These are phyloP conservation scores for Agrochola macilenta DNA, from an alignment of 2,888 invertebrate genomes.

Conservation along the genomic window DNA sequence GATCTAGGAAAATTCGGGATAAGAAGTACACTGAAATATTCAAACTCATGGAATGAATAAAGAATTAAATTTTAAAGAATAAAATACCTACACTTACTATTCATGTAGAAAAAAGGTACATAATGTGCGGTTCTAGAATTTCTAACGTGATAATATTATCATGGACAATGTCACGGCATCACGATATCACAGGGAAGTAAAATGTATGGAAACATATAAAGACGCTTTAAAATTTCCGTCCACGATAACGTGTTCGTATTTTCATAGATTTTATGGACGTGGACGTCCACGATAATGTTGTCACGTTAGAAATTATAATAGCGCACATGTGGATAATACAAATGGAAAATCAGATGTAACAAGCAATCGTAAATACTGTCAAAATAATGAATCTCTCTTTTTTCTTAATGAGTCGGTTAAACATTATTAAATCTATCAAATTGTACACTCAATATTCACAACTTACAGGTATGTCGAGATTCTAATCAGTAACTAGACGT, in stretches of 20 bases:
- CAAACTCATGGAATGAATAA: neutral
- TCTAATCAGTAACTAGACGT: slow-evolving; percentile 59
- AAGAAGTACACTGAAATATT: slow-evolving; percentile 14
- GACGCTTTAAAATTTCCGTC: neutral
- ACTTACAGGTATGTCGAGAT: slow-evolving; percentile 45
- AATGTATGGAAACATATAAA: neutral
- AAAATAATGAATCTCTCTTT: slow-evolving; percentile 36
- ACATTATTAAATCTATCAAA: slow-evolving; percentile 40
- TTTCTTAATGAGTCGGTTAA: slow-evolving; percentile 20
- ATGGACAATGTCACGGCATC: neutral
- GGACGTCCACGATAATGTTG: neutral
- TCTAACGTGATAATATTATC: no score
- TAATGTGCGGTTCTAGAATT: no score
- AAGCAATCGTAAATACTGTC: slow-evolving; percentile 5
- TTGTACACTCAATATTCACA: slow-evolving; percentile 56
- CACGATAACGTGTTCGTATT: neutral
- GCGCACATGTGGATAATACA: neutral
- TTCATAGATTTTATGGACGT: neutral
- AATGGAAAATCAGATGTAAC: neutral
- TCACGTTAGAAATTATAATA: neutral
- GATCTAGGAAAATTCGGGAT: slow-evolving; percentile 41
- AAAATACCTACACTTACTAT: neutral
- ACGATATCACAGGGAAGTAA: neutral
- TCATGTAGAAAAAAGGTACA: neutral
- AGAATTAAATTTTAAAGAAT: neutral